Evolutionary conservation across 2,888 invertebrate genomes (phyloP), one percentile per base, ranked within the genome.

Genomic region (Glyphotaelius pellucidus): DNA sequence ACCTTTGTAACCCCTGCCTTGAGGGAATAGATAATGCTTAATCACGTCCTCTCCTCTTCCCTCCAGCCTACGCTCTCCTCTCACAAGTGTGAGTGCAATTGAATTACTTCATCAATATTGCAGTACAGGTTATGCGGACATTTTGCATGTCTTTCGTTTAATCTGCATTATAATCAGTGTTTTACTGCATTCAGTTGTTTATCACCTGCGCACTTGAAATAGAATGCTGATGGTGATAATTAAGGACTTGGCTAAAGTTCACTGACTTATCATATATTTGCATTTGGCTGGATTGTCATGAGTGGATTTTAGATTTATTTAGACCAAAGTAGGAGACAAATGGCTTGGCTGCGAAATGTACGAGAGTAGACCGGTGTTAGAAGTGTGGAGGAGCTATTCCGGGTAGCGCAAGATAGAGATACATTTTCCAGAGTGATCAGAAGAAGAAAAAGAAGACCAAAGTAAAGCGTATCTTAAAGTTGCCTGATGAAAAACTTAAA

Each of bases 1-100:
- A 83, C 83, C 83, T 83, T 83, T 15, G 35, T 83, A 38, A 83
- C 83, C 35, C 83, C 83, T 15, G 83, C 83, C 31, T 83, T 83
- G 35, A 83, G 83, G 83, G 32, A 32, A 32, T 32, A 83, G 83
- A 38, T 83, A 83, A 31, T 83, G 83, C 83, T 83, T 83, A 83
- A 83, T 83, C 83, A 83, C 32, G 83, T 67, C 67, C 67, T 25
- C 83, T 83, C 25, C 35, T 83, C 83, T 38, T 83, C 83, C 83
- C 83, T n/a, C 35, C 19, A 25, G 19, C 31, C 32, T 32, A 19
- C 15, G 81, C 30, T 15, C 80, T 19, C 19, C 42, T 42, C 31
- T n/a, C 67, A 14, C 14, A 30, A 52, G 47, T 86, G 86, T 67
- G 83, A 83, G 83, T 32, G 31, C 83, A 83, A 83, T 83, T 83